These are phyloP conservation scores for Adelognathus sp. DNA, from an alignment of 2,888 invertebrate species.

Conservation along the genomic window DNA sequence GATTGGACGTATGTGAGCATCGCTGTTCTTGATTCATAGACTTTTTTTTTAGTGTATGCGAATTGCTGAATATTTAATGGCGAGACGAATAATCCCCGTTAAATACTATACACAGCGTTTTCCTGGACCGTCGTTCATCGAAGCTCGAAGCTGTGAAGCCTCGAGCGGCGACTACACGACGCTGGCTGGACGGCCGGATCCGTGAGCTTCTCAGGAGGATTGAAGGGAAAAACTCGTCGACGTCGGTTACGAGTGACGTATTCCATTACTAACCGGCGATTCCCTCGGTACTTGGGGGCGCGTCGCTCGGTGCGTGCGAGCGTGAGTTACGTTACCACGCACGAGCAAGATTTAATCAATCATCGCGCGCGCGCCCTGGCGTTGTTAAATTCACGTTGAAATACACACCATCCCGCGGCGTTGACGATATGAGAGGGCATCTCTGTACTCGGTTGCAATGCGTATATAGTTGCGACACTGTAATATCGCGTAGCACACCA, in stretches of 20 bases:
- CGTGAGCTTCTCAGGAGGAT: too few species aligned
- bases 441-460: slow-evolving; percentile 17
- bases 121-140: slow-evolving; percentile 17
- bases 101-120: slow-evolving; percentile 14
- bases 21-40: too few species aligned
- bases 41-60: too few species aligned
- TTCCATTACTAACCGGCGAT: slow-evolving; percentile 44
- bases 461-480: neutral
- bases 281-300: slow-evolving; percentile 2
- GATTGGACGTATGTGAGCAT: too few species aligned
- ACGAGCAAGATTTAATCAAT: slow-evolving; percentile 56
- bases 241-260: slow-evolving; percentile 49
- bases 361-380: slow-evolving; percentile 14
- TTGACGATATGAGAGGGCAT: slow-evolving; percentile 32
- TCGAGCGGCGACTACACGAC: neutral
- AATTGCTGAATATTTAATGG: slow-evolving; percentile 43
- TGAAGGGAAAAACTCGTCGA: slow-evolving; percentile 54
- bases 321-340: slow-evolving; percentile 16
- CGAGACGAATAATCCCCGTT: slow-evolving; percentile 44
- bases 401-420: slow-evolving; percentile 23
- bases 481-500: slow-evolving; percentile 30
- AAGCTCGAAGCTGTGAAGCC: neutral
- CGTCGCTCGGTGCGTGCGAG: slow-evolving; percentile 22
- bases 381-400: slow-evolving; percentile 12
- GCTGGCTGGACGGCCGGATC: neutral